These are phyloP conservation scores for Brachionus calyciflorus DNA, from an alignment of 1,140 invertebrate species.

Conservation along the genomic window DNA sequence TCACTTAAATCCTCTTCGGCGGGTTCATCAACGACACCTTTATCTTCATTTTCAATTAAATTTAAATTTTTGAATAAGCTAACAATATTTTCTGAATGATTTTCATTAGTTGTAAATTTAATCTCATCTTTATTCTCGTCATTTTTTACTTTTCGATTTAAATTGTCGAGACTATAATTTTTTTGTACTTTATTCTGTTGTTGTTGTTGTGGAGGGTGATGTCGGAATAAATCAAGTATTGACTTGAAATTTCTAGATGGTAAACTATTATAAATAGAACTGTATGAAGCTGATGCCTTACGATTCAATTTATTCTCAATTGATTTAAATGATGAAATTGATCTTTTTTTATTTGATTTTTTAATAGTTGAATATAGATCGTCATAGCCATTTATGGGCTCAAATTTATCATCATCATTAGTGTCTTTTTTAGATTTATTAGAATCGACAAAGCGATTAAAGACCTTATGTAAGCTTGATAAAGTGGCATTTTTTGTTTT, in stretches of 20 bases:
- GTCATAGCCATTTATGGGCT: conserved; percentile 15
- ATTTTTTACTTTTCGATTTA: background rate
- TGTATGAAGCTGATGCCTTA: conserved; percentile 1
- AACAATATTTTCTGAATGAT: background rate
- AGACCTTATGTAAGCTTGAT: background rate
- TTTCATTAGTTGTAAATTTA: background rate
- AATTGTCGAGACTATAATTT: background rate
- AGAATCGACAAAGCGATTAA: background rate
- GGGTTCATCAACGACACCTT: background rate
- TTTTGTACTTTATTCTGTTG: background rate
- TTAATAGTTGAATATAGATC: background rate
- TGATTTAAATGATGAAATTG: background rate
- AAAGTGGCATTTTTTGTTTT: background rate
- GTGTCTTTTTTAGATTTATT: conserved; percentile 6
- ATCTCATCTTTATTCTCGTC: background rate
- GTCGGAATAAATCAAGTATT: background rate
- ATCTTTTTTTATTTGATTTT: background rate
- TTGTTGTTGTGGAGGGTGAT: background rate
- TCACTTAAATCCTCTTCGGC: background rate
- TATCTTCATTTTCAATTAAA: background rate
- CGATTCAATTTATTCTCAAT: background rate
- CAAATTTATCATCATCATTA: background rate
- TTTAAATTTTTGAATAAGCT: background rate
- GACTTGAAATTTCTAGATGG: conserved; percentile 23
- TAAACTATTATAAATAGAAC: conserved; percentile 9